Evolutionary conservation across 2,797 vertebrate species (phyloP).

Genomic region (Sebastes iracundus): DNA sequence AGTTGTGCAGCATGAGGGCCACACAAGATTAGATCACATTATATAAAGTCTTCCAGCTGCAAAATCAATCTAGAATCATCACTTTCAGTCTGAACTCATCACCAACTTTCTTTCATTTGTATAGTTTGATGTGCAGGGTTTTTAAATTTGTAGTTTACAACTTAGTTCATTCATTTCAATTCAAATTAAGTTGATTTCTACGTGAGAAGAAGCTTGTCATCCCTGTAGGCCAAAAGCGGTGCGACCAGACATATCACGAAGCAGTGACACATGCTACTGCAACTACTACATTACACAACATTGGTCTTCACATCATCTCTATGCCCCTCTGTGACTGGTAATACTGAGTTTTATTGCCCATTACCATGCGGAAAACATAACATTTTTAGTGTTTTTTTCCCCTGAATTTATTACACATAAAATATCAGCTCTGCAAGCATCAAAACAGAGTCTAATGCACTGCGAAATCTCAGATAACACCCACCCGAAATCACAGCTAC

Average conservation of each 20-base stretch:
- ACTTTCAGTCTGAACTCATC: not conserved
- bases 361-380: not conserved
- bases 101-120: not conserved
- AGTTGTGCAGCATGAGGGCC: not conserved
- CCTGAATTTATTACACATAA: not conserved
- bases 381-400: not conserved
- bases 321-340: not conserved
- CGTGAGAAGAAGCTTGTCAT: not conserved
- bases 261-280: not conserved
- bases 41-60: not conserved
- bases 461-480: conserved; percentile 37
- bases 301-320: not conserved
- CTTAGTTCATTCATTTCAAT: not conserved
- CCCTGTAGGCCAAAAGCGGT: not conserved
- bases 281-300: not conserved
- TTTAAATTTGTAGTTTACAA: not conserved
- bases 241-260: not conserved
- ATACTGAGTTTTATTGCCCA: not conserved
- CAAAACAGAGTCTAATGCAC: conserved; percentile 28
- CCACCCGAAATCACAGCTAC: conserved; percentile 46
- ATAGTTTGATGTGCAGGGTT: not conserved
- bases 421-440: conserved; percentile 16
- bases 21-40: not conserved
- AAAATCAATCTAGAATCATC: not conserved
- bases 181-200: not conserved